Evolutionary conservation across 2,113 vertebrate species (phyloP).

Genomic region (Ailurus styani): DNA sequence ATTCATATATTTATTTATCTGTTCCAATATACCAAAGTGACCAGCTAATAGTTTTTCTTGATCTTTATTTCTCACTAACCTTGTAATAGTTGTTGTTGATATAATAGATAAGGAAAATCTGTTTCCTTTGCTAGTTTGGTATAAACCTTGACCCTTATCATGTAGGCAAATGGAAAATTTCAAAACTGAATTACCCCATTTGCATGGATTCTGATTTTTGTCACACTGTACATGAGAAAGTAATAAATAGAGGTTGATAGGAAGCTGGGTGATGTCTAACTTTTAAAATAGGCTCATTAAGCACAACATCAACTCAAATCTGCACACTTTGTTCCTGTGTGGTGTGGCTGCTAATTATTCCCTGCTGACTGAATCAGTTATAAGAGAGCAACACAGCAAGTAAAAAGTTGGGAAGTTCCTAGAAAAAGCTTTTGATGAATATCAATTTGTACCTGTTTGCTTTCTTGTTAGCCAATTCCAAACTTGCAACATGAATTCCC

Average conservation of each 20-base stretch:
- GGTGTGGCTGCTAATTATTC: constrained; percentile 63
- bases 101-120: not conserved
- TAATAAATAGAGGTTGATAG: constrained; percentile 50
- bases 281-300: constrained; percentile 67
- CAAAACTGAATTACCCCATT: constrained; percentile 50
- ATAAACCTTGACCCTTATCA: not conserved
- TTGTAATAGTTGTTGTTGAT: not conserved
- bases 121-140: constrained; percentile 21
- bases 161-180: constrained; percentile 47
- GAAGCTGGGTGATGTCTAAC: constrained; percentile 60
- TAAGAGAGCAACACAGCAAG: constrained; percentile 4
- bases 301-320: constrained; percentile 53
- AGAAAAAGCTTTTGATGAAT: constrained; percentile 38
- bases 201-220: constrained; percentile 52
- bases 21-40: not conserved
- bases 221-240: constrained; percentile 15
- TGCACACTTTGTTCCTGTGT: constrained; percentile 43
- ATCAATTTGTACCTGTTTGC: not conserved
- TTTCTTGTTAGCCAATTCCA: not conserved
- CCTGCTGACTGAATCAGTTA: constrained; percentile 48
- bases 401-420: constrained; percentile 39
- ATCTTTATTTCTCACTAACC: not conserved
- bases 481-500: not conserved
- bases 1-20: not conserved
- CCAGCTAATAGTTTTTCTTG: not conserved